Percentiles rank a stretch among this genome's conserved stretches.
phyloP scores from a whole-genome alignment of 2,888 invertebrate genomes.

The Cylindroiulus punctatus region DNA sequence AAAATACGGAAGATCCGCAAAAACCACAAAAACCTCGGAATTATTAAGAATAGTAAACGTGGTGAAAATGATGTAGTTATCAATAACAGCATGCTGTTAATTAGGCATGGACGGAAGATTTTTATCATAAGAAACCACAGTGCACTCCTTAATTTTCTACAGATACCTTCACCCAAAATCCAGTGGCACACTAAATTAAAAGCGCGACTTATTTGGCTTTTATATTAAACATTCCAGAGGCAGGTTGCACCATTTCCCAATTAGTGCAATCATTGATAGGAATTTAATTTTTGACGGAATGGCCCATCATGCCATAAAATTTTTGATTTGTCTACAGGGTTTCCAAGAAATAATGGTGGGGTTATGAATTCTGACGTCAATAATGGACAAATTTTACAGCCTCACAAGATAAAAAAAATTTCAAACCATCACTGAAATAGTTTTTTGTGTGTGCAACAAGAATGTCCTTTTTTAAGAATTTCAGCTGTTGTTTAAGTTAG shows the following conservation, averaged over 20 bases:
- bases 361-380: background rate
- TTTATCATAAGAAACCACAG: background rate
- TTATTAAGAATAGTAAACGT: background rate
- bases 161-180: too few relatives aligned
- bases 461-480: too few relatives aligned
- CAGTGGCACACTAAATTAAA: too few relatives aligned
- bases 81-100: background rate
- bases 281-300: background rate
- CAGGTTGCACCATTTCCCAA: background rate
- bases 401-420: too few relatives aligned
- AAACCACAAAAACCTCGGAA: background rate
- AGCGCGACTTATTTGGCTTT: too few relatives aligned
- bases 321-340: background rate
- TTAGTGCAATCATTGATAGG: background rate
- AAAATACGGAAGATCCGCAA: background rate
- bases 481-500: too few relatives aligned
- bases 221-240: background rate
- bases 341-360: too few relatives aligned
- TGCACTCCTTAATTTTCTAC: background rate
- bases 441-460: too few relatives aligned
- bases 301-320: too few relatives aligned
- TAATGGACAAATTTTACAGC: too few relatives aligned
- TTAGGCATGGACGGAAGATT: background rate
- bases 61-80: background rate
- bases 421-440: too few relatives aligned